A percentile compares a stretch with the other conserved stretches of the same genome.
Conservation (phyloP, 2,113 vertebrate genomes). For the Coreoperca whiteheadi region DNA sequence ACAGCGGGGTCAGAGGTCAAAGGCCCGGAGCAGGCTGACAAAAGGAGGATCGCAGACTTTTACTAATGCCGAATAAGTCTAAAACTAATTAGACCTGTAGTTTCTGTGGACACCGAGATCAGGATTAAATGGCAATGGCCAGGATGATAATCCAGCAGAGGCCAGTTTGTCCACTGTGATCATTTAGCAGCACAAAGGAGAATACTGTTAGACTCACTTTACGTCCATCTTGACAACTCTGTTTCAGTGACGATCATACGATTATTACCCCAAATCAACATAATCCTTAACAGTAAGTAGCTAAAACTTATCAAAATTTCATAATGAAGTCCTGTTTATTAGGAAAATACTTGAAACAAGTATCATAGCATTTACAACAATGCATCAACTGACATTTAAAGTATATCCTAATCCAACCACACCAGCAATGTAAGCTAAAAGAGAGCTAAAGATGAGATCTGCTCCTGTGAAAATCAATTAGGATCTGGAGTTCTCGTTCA, state of each 20-base stretch:
- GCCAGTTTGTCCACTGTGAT: background rate
- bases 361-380: background rate
- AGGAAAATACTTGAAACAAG: background rate
- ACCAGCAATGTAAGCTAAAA: background rate
- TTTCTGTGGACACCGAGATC: slow-evolving; percentile 3
- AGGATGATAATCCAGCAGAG: slow-evolving; percentile 15
- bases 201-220: background rate
- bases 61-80: slow-evolving; percentile 18
- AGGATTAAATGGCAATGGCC: slow-evolving; percentile 15
- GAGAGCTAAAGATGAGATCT: background rate
- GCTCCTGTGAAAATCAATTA: slow-evolving; percentile 14
- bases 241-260: background rate
- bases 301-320: background rate
- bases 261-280: background rate
- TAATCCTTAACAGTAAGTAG: background rate
- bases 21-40: slow-evolving; percentile 9
- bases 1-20: slow-evolving; percentile 53
- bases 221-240: background rate
- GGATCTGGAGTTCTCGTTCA: background rate
- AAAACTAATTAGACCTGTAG: background rate
- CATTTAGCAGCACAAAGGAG: background rate
- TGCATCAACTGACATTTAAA: background rate
- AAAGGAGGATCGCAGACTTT: slow-evolving; percentile 25
- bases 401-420: background rate
- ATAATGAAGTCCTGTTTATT: background rate